Conservation (phyloP, 2,888 invertebrate genomes). For the Drosophila cyrtoloma region DNA sequence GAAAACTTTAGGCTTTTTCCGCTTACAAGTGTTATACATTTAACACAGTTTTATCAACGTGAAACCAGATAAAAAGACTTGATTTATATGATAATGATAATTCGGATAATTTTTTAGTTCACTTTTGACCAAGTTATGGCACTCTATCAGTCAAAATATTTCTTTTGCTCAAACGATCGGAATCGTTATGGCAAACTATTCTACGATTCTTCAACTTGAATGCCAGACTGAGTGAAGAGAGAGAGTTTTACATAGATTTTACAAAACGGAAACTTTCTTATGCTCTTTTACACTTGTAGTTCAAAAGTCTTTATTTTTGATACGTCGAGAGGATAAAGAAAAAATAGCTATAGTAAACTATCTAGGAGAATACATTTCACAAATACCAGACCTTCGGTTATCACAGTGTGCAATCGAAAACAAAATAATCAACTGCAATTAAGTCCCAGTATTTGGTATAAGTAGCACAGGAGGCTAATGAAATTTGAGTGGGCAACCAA, state of each 20-base stretch:
- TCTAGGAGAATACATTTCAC: slow-evolving; percentile 1
- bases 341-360: background rate
- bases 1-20: background rate
- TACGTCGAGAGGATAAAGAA: background rate
- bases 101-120: background rate
- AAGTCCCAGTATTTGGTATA: slow-evolving; percentile 44
- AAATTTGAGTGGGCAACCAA: slow-evolving; percentile 62
- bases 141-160: background rate
- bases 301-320: background rate
- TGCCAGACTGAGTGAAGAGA: background rate
- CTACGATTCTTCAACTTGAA: background rate
- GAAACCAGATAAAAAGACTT: background rate
- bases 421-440: slow-evolving; percentile 60
- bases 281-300: background rate
- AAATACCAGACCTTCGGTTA: slow-evolving; percentile 18
- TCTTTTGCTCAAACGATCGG: background rate
- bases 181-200: no score
- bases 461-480: slow-evolving; percentile 69
- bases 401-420: slow-evolving; percentile 47
- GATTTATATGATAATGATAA: background rate
- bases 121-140: background rate
- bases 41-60: background rate
- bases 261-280: background rate
- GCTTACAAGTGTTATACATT: background rate
- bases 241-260: background rate